Conservation (phyloP, 2,888 invertebrate genomes). For the Eilema griseolum region DNA sequence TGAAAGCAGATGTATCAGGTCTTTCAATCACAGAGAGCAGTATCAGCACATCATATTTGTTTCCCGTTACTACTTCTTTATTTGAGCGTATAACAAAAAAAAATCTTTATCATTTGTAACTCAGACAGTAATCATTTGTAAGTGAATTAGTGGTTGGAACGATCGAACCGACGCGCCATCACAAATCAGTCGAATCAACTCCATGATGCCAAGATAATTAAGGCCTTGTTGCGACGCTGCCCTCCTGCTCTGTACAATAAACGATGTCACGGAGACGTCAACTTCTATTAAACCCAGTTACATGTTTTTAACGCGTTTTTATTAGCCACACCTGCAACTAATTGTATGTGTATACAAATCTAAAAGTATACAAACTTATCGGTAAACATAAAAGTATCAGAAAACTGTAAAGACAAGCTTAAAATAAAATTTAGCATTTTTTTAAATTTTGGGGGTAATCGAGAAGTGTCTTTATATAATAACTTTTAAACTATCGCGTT, state of each 20-base stretch:
- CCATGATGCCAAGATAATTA: not conserved
- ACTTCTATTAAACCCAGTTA: not conserved
- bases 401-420: too few relatives aligned
- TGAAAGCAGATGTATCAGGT: too few relatives aligned
- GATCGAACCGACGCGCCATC: not conserved
- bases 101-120: not conserved
- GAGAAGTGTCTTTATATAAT: too few relatives aligned
- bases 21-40: too few relatives aligned
- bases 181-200: constrained; percentile 1
- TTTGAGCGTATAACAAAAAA: not conserved
- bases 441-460: too few relatives aligned
- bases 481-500: too few relatives aligned
- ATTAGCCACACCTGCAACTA: not conserved
- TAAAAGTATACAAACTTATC: too few relatives aligned
- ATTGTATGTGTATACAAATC: too few relatives aligned
- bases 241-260: not conserved
- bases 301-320: not conserved
- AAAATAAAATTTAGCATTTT: too few relatives aligned
- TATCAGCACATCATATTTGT: too few relatives aligned
- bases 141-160: not conserved
- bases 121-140: not conserved
- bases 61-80: too few relatives aligned
- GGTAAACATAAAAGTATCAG: too few relatives aligned
- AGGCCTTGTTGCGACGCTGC: not conserved
- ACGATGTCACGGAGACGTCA: not conserved